These are phyloP conservation scores for Alces alces DNA, from an alignment of 2,113 vertebrate genomes.

Conservation along the genomic window DNA sequence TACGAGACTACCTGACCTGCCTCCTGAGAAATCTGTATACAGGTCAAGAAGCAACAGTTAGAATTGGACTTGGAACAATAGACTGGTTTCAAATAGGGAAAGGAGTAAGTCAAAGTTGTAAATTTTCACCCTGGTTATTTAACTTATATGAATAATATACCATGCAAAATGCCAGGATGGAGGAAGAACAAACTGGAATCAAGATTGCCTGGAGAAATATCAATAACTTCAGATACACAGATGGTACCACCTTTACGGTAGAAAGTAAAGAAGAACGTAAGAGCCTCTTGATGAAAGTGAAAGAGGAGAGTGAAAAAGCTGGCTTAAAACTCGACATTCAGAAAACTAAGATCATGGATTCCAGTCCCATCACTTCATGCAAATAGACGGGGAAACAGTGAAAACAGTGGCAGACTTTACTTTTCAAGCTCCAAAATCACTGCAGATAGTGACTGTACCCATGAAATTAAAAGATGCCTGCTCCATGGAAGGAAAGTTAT, in stretches of 20 bases:
- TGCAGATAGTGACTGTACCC: not conserved
- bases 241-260: not conserved
- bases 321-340: not conserved
- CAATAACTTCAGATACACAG: not conserved
- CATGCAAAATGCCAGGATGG: not conserved
- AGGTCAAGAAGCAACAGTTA: not conserved
- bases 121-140: not conserved
- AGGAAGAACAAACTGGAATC: not conserved
- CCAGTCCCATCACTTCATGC: not conserved
- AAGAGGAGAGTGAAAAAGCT: not conserved
- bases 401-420: not conserved
- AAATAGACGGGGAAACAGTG: not conserved
- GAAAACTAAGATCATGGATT: not conserved
- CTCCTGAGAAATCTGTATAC: not conserved
- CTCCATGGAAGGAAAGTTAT: not conserved
- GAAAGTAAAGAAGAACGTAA: not conserved
- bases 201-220: not conserved
- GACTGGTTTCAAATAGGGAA: not conserved
- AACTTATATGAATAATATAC: not conserved
- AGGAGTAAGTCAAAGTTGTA: not conserved
- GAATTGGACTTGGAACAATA: not conserved
- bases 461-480: not conserved
- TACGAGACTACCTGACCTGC: not conserved
- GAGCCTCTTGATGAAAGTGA: not conserved
- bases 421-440: not conserved